Percentiles rank a stretch among this genome's conserved stretches.
Evolutionary conservation across 2,797 vertebrate genomes (phyloP).

Genomic region (Masticophis lateralis): DNA sequence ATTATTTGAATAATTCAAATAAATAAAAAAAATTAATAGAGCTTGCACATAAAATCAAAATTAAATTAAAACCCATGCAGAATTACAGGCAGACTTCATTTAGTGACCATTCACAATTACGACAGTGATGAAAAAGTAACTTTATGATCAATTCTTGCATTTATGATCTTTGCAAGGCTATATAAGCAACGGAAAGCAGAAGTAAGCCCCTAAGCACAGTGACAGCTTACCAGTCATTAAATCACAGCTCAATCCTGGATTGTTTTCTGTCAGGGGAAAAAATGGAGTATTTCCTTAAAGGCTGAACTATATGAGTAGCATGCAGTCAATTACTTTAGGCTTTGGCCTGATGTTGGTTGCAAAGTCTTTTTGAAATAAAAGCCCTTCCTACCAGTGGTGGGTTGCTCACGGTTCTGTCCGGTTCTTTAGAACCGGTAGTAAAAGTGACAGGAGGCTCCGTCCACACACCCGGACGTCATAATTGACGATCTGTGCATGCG

Average conservation of each 20-base stretch:
- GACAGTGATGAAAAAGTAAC: background rate
- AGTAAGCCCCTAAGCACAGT: background rate
- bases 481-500: no score
- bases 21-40: background rate
- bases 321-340: conserved; percentile 59
- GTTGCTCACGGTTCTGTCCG: no score
- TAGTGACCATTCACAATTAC: background rate
- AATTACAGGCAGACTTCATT: background rate
- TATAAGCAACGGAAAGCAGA: background rate
- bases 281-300: conserved; percentile 37
- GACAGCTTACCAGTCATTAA: background rate
- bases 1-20: background rate
- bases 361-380: conserved; percentile 68
- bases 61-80: background rate
- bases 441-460: no score
- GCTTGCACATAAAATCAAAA: background rate
- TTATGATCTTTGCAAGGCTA: background rate
- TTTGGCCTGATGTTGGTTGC: conserved; percentile 51
- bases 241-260: background rate
- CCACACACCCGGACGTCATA: no score
- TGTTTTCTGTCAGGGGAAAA: conserved; percentile 36
- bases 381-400: conserved; percentile 52
- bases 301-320: conserved; percentile 36
- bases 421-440: no score
- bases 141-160: background rate